A percentile compares a stretch with the other conserved stretches of the same genome.
Conservation (phyloP, 2,888 invertebrate genomes). For the Onchidella celtica region DNA sequence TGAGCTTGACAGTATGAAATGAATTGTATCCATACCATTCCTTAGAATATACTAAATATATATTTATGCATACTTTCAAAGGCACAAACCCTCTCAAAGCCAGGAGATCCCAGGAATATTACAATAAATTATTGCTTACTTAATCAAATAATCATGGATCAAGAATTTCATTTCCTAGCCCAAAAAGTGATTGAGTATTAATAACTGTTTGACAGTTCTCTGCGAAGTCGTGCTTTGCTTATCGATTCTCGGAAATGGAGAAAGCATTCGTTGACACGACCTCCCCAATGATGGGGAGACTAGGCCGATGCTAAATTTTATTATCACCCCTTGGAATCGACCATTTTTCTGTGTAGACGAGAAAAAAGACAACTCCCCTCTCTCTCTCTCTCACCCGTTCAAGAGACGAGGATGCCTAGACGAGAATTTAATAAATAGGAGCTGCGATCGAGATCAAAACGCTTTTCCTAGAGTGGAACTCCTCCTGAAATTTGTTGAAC, state of each 20-base stretch:
- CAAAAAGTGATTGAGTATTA: slow-evolving; percentile 26
- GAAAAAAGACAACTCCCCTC: neutral
- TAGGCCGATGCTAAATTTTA: neutral
- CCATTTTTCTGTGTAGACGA: neutral
- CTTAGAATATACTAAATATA: no score
- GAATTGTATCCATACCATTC: no score
- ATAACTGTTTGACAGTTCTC: slow-evolving; percentile 21
- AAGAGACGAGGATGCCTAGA: neutral
- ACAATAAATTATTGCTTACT: slow-evolving; percentile 1
- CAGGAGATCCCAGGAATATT: no score
- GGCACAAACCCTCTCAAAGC: neutral
- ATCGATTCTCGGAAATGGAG: slow-evolving; percentile 10
- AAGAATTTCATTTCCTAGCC: slow-evolving; percentile 10
- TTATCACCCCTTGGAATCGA: slow-evolving; percentile 25
- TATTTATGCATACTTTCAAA: neutral
- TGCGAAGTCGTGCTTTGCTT: neutral
- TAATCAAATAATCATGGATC: slow-evolving; percentile 33
- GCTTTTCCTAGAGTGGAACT: no score
- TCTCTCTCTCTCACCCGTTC: neutral
- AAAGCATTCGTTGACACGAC: neutral
- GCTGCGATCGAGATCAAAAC: no score
- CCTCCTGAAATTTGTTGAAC: no score
- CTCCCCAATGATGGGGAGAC: neutral
- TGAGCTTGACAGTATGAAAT: no score
- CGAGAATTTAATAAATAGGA: slow-evolving; percentile 14